A percentile compares a stretch with the other conserved stretches of the same genome.
Conservation (phyloP, 2,888 invertebrate species). For the Malthinus flaveolus region DNA sequence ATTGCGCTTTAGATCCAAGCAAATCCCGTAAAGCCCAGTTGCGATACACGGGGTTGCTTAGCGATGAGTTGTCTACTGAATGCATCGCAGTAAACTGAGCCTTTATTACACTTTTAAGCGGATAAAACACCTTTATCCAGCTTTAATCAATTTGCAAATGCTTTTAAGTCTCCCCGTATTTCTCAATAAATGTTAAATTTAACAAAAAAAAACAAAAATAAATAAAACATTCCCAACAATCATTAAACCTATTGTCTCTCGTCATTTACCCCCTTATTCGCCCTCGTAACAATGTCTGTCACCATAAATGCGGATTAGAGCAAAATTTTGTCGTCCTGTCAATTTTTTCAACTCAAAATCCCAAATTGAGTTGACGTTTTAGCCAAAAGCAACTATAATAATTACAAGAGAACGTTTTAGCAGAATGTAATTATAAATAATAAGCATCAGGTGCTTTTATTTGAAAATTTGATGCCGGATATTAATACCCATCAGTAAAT, state of each 20-base stretch:
- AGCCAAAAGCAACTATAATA: neutral
- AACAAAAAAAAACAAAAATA: conserved; percentile 13
- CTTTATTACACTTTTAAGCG: conserved; percentile 50
- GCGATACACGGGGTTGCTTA: conserved; percentile 36
- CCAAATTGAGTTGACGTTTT: neutral
- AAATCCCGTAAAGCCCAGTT: conserved; percentile 32
- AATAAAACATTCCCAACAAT: conserved; percentile 31
- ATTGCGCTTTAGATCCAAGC: conserved; percentile 44
- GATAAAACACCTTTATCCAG: conserved; percentile 41
- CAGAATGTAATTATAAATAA: conserved; percentile 4
- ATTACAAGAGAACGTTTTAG: conserved; percentile 1
- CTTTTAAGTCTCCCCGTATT: conserved; percentile 4
- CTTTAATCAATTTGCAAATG: conserved; percentile 33
- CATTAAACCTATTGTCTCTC: conserved; percentile 39
- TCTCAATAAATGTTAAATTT: conserved; percentile 8
- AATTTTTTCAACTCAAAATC: conserved; percentile 1
- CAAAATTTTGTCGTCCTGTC: conserved; percentile 17
- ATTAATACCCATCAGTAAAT: conserved; percentile 21
- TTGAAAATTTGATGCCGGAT: conserved; percentile 15
- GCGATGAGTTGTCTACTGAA: conserved; percentile 33
- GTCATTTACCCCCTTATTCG: conserved; percentile 33
- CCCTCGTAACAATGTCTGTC: conserved; percentile 25
- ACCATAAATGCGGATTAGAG: conserved; percentile 21
- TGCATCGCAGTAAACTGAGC: conserved; percentile 33
- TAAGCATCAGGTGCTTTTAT: conserved; percentile 9